phyloP scores from a whole-genome alignment of 53 echinoderm and acorn worm genomes.

The Arbacia lixula region DNA sequence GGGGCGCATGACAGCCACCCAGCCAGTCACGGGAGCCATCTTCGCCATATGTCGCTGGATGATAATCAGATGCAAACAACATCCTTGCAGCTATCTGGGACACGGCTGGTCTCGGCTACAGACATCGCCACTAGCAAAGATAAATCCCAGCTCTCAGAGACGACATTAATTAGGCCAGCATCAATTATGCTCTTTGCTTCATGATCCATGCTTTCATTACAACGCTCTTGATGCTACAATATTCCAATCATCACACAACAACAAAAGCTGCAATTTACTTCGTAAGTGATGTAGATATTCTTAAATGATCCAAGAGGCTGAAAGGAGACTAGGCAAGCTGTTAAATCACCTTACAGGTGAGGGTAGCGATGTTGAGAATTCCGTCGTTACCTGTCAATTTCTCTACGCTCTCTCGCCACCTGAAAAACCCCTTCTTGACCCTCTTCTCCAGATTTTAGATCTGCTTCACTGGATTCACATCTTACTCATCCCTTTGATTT shows the following conservation, averaged over 20 bases:
- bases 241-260: neutral
- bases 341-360: slow-evolving; percentile 33
- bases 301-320: neutral
- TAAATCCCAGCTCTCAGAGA: neutral
- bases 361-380: neutral
- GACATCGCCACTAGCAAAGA: neutral
- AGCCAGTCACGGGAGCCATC: slow-evolving; percentile 37
- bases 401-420: neutral
- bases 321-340: slow-evolving; percentile 17
- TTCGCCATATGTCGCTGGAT: slow-evolving; percentile 50
- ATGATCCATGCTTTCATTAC: too few species aligned
- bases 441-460: neutral
- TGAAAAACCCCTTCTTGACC: slow-evolving; percentile 5
- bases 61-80: slow-evolving; percentile 55
- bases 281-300: too few species aligned
- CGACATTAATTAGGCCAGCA: slow-evolving; percentile 26
- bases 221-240: neutral
- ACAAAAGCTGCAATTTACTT: neutral
- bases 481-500: slow-evolving; percentile 9
- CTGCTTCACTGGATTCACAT: slow-evolving; percentile 4
- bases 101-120: slow-evolving; percentile 17
- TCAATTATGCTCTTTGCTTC: neutral
- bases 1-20: slow-evolving; percentile 20
- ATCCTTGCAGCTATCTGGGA: slow-evolving; percentile 17
- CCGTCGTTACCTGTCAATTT: slow-evolving; percentile 24